Evolutionary conservation across 2,113 vertebrate species (phyloP).

Genomic region (Neomonachus schauinslandi): DNA sequence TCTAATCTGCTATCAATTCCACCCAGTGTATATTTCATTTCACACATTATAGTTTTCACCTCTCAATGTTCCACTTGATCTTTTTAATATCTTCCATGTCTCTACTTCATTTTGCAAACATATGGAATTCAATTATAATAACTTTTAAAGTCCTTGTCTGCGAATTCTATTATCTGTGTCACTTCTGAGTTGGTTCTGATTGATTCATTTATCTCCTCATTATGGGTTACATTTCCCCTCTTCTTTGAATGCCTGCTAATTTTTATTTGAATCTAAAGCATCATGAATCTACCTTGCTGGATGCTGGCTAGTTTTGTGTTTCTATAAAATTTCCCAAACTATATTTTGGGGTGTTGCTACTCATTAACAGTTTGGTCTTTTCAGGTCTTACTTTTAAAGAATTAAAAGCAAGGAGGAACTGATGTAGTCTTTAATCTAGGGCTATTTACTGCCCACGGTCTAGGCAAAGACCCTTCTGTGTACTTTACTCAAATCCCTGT

Average conservation of each 20-base stretch:
- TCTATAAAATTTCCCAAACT: conserved; percentile 9
- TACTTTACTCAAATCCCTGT: neutral
- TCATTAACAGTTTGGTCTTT: neutral
- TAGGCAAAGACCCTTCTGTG: neutral
- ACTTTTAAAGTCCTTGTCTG: neutral
- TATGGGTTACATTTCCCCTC: neutral
- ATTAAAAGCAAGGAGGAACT: neutral
- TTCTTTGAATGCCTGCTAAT: conserved; percentile 1
- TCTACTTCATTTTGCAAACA: conserved; percentile 11
- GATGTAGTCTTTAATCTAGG: neutral
- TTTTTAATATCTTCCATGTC: neutral
- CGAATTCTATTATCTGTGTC: neutral
- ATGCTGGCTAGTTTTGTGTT: neutral
- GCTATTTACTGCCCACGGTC: neutral
- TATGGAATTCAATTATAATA: conserved; percentile 25
- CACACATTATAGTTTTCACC: neutral
- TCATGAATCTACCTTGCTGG: neutral
- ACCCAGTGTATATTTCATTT: neutral
- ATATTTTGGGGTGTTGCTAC: neutral
- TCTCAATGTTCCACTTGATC: neutral
- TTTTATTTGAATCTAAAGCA: neutral
- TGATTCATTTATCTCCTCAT: neutral
- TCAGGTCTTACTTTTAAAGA: conserved; percentile 26
- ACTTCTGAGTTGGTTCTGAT: conserved; percentile 19
- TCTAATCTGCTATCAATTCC: conserved; percentile 44